phyloP scores from a whole-genome alignment of 2,797 vertebrate species.

The Paguma larvata region DNA sequence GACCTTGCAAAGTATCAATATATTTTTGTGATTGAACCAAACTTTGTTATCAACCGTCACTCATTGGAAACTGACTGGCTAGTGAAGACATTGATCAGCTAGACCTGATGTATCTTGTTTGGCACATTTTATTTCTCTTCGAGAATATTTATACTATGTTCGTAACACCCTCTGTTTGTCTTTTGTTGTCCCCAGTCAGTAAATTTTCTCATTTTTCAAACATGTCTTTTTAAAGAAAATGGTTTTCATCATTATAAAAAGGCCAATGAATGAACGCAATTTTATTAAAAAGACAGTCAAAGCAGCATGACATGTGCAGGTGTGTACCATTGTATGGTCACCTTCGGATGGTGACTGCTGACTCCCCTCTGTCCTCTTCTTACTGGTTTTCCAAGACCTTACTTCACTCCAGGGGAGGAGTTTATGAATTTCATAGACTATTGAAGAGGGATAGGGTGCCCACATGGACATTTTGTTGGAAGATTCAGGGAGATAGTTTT shows the following conservation, averaged over 20 bases:
- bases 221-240: background rate
- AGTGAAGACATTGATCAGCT: background rate
- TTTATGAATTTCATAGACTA: background rate
- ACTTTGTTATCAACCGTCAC: background rate
- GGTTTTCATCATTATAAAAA: background rate
- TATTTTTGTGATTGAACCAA: background rate
- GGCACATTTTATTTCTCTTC: background rate
- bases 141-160: background rate
- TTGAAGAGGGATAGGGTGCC: background rate
- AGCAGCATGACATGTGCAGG: background rate
- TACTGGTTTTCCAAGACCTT: background rate
- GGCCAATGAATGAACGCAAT: background rate
- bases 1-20: background rate
- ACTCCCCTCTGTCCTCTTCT: background rate
- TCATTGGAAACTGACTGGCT: background rate
- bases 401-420: background rate
- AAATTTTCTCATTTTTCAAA: background rate
- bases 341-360: background rate
- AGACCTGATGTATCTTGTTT: background rate
- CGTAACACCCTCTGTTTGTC: background rate
- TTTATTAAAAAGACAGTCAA: background rate
- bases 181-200: background rate
- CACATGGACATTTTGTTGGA: background rate
- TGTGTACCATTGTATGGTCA: background rate
- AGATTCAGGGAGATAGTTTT: background rate